Base-by-base conservation (phyloP, 1,140 invertebrate genomes). In the Drosophila yakuba region DNA sequence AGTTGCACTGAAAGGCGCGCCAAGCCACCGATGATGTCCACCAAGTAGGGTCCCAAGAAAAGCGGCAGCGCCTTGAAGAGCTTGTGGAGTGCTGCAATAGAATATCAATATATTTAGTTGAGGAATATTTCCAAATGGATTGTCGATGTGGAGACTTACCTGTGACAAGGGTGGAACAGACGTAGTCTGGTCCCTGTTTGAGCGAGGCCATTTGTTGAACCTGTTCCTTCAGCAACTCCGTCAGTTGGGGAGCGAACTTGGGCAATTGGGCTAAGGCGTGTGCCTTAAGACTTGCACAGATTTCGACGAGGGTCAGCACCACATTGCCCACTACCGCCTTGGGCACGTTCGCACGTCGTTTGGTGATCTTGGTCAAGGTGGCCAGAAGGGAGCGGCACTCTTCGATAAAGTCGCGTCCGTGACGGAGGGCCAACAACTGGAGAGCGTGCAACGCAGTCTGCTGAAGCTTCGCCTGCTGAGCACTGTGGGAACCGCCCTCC, bases 41-140 rank as follows among this genome's bases (percentile, higher is more conserved):
- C 94, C 35, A 98, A 92, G 92, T 98, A 98, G 0, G 97, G 95
- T 74, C 96, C 97, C 23, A 98, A 91, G 82, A 98, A 98, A 4
- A 96, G 93, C 0, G 96, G 95, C 23, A 98, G 83, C 20, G 95
- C 96, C 78, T 97, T 96, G 1, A 98, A 94, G 23, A 98, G 95
- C 91, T 97, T 97, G 58, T 96, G 95, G 17, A 97, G 91, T 1
- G 96, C 90, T 91, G 39, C 1, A 47, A 43, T 23, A 14, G 20
- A n/a, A 28, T 11, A 17, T 25, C 25, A 25, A 25, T 5, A 25
- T 25, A 25, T 25, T 45, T 8, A 63, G n/a, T 41, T 2, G 32
- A 8, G 0, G 32, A 8, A 28, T 12, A n/a, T 11, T 10, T 28
- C 4, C 0, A 35, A 51, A 20, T 14, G 3, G 7, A 17, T 51